Evolutionary conservation across 1,140 invertebrate genomes (phyloP).

Genomic region (Monochamus saltuarius): DNA sequence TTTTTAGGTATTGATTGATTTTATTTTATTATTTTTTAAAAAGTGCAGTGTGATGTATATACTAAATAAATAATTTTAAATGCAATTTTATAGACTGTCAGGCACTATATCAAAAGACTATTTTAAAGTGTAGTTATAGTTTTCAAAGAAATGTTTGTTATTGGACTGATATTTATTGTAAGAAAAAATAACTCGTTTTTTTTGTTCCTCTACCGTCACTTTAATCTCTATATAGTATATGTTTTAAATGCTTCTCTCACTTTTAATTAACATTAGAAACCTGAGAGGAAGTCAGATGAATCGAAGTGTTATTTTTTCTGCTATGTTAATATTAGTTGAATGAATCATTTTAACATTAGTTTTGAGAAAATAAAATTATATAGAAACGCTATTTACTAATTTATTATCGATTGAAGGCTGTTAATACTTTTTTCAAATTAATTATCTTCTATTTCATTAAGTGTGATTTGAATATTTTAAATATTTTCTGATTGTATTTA

Average conservation of each 20-base stretch:
- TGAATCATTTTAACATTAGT: conserved; percentile 24
- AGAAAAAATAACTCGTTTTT: conserved; percentile 16
- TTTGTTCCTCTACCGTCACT: conserved; percentile 11
- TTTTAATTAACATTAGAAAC: conserved; percentile 7
- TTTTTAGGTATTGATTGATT: too few species aligned
- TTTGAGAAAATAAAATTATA: conserved; percentile 20
- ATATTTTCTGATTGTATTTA: conserved; percentile 26
- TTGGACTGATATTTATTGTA: conserved; percentile 38
- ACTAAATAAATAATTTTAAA: too few species aligned
- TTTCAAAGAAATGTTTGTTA: conserved; percentile 15
- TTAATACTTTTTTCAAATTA: conserved; percentile 26
- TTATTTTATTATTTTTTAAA: too few species aligned
- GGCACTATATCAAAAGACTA: not conserved
- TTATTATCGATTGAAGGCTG: conserved; percentile 31
- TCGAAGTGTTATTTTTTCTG: conserved; percentile 24
- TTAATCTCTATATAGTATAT: too few species aligned
- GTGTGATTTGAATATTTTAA: conserved; percentile 21
- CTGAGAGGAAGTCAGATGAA: conserved; percentile 2
- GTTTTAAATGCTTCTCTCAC: not conserved
- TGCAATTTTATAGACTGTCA: too few species aligned
- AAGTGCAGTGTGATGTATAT: too few species aligned
- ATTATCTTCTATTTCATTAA: conserved; percentile 25
- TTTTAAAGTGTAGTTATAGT: conserved; percentile 9
- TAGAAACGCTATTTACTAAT: conserved; percentile 14
- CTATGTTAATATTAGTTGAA: conserved; percentile 27